Evolutionary conservation across 2,113 vertebrate species (phyloP).

Genomic region (Aldabrachelys gigantea): DNA sequence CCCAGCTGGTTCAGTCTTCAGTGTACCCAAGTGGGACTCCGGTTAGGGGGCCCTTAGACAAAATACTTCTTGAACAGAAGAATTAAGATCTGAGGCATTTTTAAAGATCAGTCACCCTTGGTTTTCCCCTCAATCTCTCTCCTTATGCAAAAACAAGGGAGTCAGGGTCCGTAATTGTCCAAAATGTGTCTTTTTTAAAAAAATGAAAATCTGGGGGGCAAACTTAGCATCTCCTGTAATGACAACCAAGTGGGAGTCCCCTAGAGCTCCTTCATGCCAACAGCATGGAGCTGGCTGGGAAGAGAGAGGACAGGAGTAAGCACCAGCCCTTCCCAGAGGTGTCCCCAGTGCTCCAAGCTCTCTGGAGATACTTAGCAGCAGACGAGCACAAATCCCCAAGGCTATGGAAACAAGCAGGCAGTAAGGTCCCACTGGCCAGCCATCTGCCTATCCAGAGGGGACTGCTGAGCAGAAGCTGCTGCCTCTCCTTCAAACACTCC

Average conservation of each 20-base stretch:
- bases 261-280: slow-evolving; percentile 19
- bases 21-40: not conserved
- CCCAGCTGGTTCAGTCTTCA: not conserved
- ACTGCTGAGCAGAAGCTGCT: not conserved
- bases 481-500: not conserved
- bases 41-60: not conserved
- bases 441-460: not conserved
- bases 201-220: slow-evolving; percentile 57
- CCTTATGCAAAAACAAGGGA: slow-evolving; percentile 2
- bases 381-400: slow-evolving; percentile 17
- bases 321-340: not conserved
- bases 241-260: not conserved
- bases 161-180: slow-evolving; percentile 21
- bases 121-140: slow-evolving; percentile 34
- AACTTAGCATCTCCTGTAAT: slow-evolving; percentile 8
- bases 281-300: slow-evolving; percentile 23
- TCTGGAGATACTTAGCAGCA: slow-evolving; percentile 2
- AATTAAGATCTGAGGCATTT: slow-evolving; percentile 65
- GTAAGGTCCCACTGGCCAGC: slow-evolving; percentile 9
- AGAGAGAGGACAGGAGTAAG: slow-evolving; percentile 58
- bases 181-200: slow-evolving; percentile 5
- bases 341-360: not conserved
- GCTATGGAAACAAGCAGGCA: slow-evolving; percentile 30
- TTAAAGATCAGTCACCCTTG: slow-evolving; percentile 56
- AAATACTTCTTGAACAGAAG: slow-evolving; percentile 38